phyloP scores from a whole-genome alignment of 2,797 vertebrate genomes.

The Eupleurogrammus muticus region DNA sequence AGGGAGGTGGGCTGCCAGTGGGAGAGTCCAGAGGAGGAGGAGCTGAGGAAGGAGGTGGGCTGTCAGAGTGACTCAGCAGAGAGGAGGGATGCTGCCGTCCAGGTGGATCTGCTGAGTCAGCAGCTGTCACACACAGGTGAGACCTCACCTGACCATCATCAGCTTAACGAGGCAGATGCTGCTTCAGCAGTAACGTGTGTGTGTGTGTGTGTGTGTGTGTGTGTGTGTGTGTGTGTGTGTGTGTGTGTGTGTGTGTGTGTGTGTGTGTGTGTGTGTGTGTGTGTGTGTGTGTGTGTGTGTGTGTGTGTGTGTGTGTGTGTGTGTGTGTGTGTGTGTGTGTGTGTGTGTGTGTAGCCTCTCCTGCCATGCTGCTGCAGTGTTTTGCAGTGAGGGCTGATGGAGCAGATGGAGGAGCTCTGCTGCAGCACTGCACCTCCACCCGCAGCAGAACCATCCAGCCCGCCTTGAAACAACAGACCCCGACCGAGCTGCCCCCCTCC shows the following conservation, averaged over 20 bases:
- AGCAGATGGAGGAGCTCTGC: slow-evolving; percentile 57
- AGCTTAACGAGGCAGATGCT: no score
- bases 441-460: slow-evolving; percentile 49
- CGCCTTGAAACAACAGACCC: neutral
- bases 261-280: no score
- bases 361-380: slow-evolving; percentile 64
- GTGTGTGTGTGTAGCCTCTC: slow-evolving; percentile 40
- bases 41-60: slow-evolving; percentile 56
- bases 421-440: slow-evolving; percentile 63
- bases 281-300: no score
- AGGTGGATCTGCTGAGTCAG: slow-evolving; percentile 68
- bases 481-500: neutral
- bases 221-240: no score
- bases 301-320: no score
- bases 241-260: no score
- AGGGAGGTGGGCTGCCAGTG: slow-evolving; percentile 71
- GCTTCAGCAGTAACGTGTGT: no score
- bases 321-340: no score
- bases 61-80: slow-evolving; percentile 58
- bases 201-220: no score
- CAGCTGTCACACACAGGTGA: slow-evolving; percentile 57
- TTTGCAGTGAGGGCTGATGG: slow-evolving; percentile 54
- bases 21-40: slow-evolving; percentile 54
- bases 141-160: neutral
- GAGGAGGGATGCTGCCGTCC: slow-evolving; percentile 59